Evolutionary conservation across 2,113 vertebrate species (phyloP), one percentile per base, ranked within the genome.

Genomic region (Alexandromys fortis): DNA sequence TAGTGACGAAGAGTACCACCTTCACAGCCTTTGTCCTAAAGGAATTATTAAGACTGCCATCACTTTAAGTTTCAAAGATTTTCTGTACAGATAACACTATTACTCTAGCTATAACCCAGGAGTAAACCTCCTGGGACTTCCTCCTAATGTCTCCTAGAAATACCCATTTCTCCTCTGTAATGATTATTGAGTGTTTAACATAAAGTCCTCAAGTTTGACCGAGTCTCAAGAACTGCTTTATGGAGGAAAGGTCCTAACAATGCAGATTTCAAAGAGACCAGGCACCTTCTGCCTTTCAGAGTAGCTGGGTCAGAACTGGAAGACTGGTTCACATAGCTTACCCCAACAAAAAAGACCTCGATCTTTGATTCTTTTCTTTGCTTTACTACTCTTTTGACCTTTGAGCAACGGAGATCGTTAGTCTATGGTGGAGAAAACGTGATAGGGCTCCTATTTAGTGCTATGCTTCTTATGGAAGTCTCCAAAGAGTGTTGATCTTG

Each of bases 91-190:
- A 68, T 78, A 45, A 90, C 5, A 49, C 16, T 8, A 55, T 86
- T 61, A 81, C 16, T 12, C 10, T 70, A 82, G 30, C 33, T 94
- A 33, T 70, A 73, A 58, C 16, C n/a, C 35, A 92, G 58, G 97
- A 79, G 26, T 70, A 61, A 86, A 45, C 70, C 78, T 86, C 14
- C 91, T 88, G 68, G 49, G 94, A 97, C 61, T 94, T 95, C 19
- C 89, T 90, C 19, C 86, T 75, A 92, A 89, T 92, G 81, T 77
- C 7, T 95, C 93, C 73, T 95, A 97, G 75, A 98, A 97, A 95
- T 8, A n/a, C 2, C 17, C 61, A 79, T 61, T 24, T 81, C 10
- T 47, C 11, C 4, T 86, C 16, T 93, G 14, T 35, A 88, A 83
- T 33, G 55, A 26, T 47, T 58, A 73, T 22, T 28, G 45, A 14